Percentiles rank a stretch among this genome's conserved stretches.
phyloP scores from a whole-genome alignment of 2,113 vertebrate species.

The Hydropotes inermis region DNA sequence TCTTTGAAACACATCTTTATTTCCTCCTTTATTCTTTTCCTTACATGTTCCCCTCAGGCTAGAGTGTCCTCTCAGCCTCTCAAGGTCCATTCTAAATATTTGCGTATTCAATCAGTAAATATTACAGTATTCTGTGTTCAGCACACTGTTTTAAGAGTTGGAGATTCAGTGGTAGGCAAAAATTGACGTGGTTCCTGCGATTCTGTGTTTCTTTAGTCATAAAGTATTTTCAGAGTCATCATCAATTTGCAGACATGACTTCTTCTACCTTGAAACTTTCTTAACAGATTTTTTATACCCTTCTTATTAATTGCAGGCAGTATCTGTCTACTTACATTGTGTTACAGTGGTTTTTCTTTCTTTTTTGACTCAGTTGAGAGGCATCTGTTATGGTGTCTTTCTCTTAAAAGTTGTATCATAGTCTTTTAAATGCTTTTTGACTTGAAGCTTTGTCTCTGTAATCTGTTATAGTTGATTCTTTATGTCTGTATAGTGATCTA shows the following conservation, averaged over 20 bases:
- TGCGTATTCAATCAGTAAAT: not conserved
- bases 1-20: not conserved
- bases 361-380: not conserved
- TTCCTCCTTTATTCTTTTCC: not conserved
- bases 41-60: not conserved
- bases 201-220: not conserved
- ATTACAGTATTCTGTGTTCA: not conserved
- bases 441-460: constrained; percentile 11
- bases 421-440: not conserved
- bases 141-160: not conserved
- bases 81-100: not conserved
- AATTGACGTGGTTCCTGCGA: not conserved
- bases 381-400: not conserved
- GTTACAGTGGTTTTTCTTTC: not conserved
- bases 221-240: not conserved
- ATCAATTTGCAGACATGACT: not conserved
- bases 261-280: not conserved
- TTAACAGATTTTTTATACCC: not conserved
- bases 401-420: not conserved
- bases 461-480: not conserved
- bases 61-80: not conserved
- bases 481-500: not conserved
- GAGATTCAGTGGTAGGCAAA: not conserved
- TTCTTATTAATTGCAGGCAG: not conserved
- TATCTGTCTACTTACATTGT: not conserved